Percentiles rank a stretch among this genome's conserved stretches.
Conservation (phyloP, 37 sponge, comb jelly and placozoan genomes). For the Mnemiopsis leidyi region DNA sequence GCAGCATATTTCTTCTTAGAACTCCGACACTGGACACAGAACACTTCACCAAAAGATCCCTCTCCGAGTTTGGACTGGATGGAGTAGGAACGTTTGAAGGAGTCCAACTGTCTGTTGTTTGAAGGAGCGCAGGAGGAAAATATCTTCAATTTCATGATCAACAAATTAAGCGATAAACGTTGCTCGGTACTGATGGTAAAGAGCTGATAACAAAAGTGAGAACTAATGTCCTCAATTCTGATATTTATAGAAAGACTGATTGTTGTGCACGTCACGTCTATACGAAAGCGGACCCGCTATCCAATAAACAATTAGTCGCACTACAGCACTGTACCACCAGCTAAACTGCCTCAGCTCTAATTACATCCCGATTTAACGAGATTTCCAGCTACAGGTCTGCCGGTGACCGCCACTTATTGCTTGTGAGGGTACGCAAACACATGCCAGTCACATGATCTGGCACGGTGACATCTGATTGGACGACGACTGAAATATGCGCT, state of each 20-base stretch:
- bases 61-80: constrained; percentile 49
- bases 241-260: background rate
- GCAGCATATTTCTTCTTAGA: constrained; percentile 22
- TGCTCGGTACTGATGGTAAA: no score
- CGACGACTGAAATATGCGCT: background rate
- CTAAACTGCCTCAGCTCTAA: background rate
- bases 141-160: background rate
- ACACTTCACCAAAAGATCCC: constrained; percentile 39
- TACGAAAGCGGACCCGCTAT: background rate
- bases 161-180: background rate
- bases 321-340: background rate
- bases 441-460: background rate
- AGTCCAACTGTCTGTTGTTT: background rate
- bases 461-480: background rate
- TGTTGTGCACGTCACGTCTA: background rate
- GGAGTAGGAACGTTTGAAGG: constrained; percentile 57
- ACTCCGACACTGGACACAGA: constrained; percentile 32
- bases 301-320: background rate
- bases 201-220: no score
- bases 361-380: background rate
- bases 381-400: no score
- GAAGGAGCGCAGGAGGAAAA: background rate
- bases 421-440: background rate
- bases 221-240: background rate
- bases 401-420: background rate